phyloP scores from a whole-genome alignment of 2,113 vertebrate species.

The Larimichthys polyactis region DNA sequence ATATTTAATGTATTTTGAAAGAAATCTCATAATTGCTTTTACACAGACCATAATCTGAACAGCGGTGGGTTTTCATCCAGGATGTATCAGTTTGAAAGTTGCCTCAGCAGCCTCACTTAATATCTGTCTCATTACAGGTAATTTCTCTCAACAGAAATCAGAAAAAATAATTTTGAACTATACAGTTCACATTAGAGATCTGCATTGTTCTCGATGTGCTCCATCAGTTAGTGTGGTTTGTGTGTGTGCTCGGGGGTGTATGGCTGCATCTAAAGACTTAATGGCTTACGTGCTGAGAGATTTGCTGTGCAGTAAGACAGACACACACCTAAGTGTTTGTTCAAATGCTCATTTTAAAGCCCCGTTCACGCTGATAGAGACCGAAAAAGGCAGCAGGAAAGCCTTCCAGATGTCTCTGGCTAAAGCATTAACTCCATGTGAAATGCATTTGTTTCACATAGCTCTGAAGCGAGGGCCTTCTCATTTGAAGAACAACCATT shows the following conservation, averaged over 20 bases:
- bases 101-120: background rate
- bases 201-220: constrained; percentile 50
- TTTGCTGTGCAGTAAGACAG: constrained; percentile 24
- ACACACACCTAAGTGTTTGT: constrained; percentile 18
- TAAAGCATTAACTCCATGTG: constrained; percentile 40
- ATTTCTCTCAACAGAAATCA: constrained; percentile 33
- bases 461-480: constrained; percentile 1
- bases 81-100: background rate
- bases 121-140: constrained; percentile 40
- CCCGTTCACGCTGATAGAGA: constrained; percentile 29
- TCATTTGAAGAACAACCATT: constrained; percentile 19
- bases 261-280: constrained; percentile 34
- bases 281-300: constrained; percentile 43
- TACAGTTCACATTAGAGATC: constrained; percentile 26
- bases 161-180: constrained; percentile 16
- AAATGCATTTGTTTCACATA: constrained; percentile 45
- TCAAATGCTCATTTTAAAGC: constrained; percentile 46
- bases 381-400: constrained; percentile 13
- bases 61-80: background rate
- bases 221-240: background rate
- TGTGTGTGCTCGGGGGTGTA: background rate
- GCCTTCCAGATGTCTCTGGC: constrained; percentile 21
- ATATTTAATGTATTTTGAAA: no score
- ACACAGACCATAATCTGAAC: background rate
- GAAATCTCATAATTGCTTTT: no score